Evolutionary conservation across 2,113 vertebrate genomes (phyloP), one percentile per base, ranked within the genome.

Genomic region (Solea senegalensis): DNA sequence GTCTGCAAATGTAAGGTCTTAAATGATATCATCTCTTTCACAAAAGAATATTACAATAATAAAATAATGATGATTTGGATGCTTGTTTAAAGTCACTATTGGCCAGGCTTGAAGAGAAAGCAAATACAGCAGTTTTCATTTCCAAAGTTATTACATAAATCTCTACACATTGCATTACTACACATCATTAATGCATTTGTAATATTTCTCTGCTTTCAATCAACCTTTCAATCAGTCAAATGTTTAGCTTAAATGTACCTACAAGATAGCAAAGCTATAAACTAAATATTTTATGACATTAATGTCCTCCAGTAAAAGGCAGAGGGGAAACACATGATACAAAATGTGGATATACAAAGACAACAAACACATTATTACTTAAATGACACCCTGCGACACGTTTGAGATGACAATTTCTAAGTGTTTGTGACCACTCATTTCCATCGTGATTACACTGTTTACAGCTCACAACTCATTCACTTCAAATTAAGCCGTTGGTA

Each of bases 401-500:
- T 12, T 28, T 11, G 65, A 65, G n/a, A 71, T 62, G 40, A 62
- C 71, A 43, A 45, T 52, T 56, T 21, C 12, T 70, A 60, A 56
- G 46, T 60, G 40, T 71, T 21, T 40, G 50, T 51, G 48, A 73
- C 54, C 65, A 73, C 45, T 53, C 40, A n/a, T 54, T 76, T 60
- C 45, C 51, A 43, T 73, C 54, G 58, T 71, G 27, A 73, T 80
- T 61, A 63, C 61, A 78, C 68, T 63, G 65, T 65, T 81, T 67
- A 63, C 49, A 73, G 72, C 82, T 88, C 73, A 79, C 74, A 67
- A 74, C 66, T 16, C 9, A 1, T 78, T 85, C 67, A 58, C 51
- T 68, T 63, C 21, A 14, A 86, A 76, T 82, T 58, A 62, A 87
- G 74, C 76, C 78, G 88, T 86, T 90, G 81, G 84, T 91, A 82